A percentile compares a stretch with the other conserved stretches of the same genome.
phyloP scores from a whole-genome alignment of 2,888 invertebrate species.

The Microctonus hyperodae region DNA sequence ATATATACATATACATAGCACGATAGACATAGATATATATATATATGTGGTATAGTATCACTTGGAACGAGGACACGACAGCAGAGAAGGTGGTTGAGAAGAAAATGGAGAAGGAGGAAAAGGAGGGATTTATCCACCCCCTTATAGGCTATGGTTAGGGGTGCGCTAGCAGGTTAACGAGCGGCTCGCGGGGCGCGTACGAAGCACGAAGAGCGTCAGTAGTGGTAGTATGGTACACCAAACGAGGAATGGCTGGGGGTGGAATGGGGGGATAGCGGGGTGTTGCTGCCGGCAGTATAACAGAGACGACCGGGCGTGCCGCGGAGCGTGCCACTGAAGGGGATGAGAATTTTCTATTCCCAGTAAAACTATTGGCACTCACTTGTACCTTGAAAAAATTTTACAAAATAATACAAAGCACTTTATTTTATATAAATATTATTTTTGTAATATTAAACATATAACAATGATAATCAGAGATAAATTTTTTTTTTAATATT shows the following conservation, averaged over 20 bases:
- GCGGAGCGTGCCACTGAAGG: conserved; percentile 64
- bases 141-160: conserved; percentile 47
- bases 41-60: not conserved
- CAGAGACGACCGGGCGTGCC: conserved; percentile 59
- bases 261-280: conserved; percentile 25
- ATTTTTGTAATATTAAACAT: not conserved
- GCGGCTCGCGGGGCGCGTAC: conserved; percentile 55
- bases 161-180: conserved; percentile 62
- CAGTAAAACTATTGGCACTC: conserved; percentile 55
- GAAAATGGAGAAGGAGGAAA: not conserved
- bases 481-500: conserved; percentile 30
- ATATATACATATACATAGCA: not conserved
- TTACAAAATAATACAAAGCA: conserved; percentile 34
- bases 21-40: not conserved
- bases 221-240: conserved; percentile 29
- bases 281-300: conserved; percentile 36
- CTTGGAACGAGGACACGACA: conserved; percentile 9
- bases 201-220: conserved; percentile 29
- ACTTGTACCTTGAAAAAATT: conserved; percentile 41
- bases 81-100: not conserved
- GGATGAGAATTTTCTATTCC: conserved; percentile 59
- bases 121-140: conserved; percentile 19
- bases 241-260: conserved; percentile 24
- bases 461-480: conserved; percentile 44
- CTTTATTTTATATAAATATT: conserved; percentile 9